A percentile compares a stretch with the other conserved stretches of the same genome.
phyloP scores from a whole-genome alignment of 2,113 vertebrate species.

The Rostratula benghalensis region DNA sequence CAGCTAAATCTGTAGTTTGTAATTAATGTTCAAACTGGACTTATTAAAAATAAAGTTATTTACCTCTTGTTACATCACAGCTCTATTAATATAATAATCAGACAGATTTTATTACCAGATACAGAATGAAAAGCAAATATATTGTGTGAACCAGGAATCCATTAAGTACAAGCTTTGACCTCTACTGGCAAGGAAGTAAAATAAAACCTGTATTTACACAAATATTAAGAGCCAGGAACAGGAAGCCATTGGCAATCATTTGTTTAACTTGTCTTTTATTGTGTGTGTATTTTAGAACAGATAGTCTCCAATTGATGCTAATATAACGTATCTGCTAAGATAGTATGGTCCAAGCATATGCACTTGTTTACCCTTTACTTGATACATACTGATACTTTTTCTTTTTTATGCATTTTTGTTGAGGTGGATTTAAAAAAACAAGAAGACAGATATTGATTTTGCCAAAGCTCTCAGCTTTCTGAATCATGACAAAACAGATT shows the following conservation, averaged over 20 bases:
- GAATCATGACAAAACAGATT: neutral
- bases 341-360: neutral
- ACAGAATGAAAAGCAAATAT: slow-evolving; percentile 26
- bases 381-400: neutral
- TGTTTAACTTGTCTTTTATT: slow-evolving; percentile 40
- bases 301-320: neutral
- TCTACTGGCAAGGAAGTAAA: slow-evolving; percentile 20
- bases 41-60: neutral
- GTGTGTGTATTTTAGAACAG: slow-evolving; percentile 2
- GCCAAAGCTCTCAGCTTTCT: neutral
- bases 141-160: slow-evolving; percentile 6
- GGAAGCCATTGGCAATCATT: neutral
- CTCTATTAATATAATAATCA: slow-evolving; percentile 38
- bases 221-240: slow-evolving; percentile 29
- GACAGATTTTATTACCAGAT: neutral
- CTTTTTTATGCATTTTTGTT: neutral
- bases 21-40: neutral
- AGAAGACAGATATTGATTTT: neutral
- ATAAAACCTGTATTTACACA: slow-evolving; percentile 37
- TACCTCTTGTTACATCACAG: neutral
- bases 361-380: neutral
- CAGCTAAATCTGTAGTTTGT: neutral
- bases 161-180: slow-evolving; percentile 39
- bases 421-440: neutral
- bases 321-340: neutral